These are phyloP conservation scores for Botia almorhae DNA, from an alignment of 2,797 vertebrate species.

Conservation along the genomic window DNA sequence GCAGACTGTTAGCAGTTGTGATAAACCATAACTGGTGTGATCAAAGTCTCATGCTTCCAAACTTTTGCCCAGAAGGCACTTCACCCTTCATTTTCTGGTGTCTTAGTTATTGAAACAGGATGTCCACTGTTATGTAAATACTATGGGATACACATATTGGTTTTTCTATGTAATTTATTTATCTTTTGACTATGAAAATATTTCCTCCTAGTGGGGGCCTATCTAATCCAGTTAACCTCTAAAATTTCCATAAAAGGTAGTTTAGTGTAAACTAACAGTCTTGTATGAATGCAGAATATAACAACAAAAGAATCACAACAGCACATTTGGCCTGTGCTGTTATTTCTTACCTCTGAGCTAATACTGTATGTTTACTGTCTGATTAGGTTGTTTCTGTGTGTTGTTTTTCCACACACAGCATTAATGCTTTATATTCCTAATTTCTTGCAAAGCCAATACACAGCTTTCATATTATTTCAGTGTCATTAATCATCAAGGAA, in stretches of 20 bases:
- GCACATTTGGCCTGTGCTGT: slow-evolving; percentile 17
- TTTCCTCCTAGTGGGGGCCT: neutral
- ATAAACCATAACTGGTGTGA: neutral
- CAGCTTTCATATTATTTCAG: neutral
- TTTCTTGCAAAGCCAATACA: neutral
- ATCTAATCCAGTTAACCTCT: slow-evolving; percentile 11
- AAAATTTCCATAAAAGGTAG: neutral
- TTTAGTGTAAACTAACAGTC: neutral
- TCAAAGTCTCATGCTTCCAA: neutral
- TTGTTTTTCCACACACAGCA: slow-evolving; percentile 1
- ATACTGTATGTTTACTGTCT: slow-evolving; percentile 4
- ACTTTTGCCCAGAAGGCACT: neutral
- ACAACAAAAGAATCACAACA: neutral
- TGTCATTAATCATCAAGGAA: slow-evolving; percentile 22
- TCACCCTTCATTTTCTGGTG: neutral
- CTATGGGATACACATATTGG: neutral
- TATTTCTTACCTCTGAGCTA: neutral
- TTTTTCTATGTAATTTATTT: slow-evolving; percentile 41
- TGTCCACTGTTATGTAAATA: slow-evolving; percentile 26
- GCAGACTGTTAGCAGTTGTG: too few species aligned
- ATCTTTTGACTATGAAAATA: slow-evolving; percentile 24
- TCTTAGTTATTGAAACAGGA: neutral
- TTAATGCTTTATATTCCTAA: neutral
- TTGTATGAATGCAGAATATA: neutral
- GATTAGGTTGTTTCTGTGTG: neutral